Evolutionary conservation across 2,888 invertebrate genomes (phyloP), one percentile per base, ranked within the genome.

Genomic region (Norana najaformis): DNA sequence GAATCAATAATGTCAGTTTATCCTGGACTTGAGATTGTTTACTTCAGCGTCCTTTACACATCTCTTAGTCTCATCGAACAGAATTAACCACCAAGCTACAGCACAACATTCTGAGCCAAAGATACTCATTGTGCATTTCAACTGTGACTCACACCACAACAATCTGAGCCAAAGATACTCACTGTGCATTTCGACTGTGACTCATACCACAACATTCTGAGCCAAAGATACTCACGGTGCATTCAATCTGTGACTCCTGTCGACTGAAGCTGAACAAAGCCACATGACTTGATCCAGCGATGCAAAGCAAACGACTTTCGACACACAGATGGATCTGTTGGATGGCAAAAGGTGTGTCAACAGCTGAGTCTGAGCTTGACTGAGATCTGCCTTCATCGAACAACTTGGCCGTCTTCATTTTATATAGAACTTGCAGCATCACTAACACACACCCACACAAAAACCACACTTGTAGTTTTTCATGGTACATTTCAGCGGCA

Each of bases 181-280:
- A 69, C 30, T 69, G 69, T n/a, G n/a, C 69, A 69, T 69, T 69
- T 69, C 8, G 30, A 69, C 69, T 23, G 1, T 16, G n/a, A 69
- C 30, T 11, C 11, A 69, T 11, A n/a, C 30, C n/a, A 69, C 6
- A n/a, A 11, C 69, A 20, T 16, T 47, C 47, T 47, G 69, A n/a
- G n/a, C n/a, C n/a, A n/a, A n/a, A n/a, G n/a, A 23, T 38, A 18
- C 88, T 93, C 93, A 95, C 95, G 38, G 94, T 92, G 53, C 93
- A 92, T 90, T 95, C 95, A 83, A 94, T 92, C n/a, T 96, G 96
- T 93, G 96, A 96, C 95, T 99, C 99, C 92, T 96, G 96, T 95
- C 98, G 98, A 94, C 97, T 97, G 96, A 98, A 99, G 95, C 97
- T 97, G 96, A 98, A 99, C 91, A 99, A 96, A 94, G 99, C 96